phyloP scores from a whole-genome alignment of 2,888 invertebrate genomes.

The Torymus texanus region DNA sequence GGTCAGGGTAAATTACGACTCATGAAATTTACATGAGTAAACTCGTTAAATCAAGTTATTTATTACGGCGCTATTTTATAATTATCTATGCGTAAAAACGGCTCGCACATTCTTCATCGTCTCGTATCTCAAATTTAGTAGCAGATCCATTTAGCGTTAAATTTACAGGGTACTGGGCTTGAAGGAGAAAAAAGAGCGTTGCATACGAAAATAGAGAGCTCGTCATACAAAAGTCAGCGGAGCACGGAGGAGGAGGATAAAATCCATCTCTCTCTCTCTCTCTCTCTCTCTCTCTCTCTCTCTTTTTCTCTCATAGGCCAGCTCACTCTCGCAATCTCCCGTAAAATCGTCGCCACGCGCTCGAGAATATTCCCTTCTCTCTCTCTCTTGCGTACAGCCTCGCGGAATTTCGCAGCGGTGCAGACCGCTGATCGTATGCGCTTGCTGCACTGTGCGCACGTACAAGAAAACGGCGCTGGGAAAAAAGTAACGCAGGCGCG shows the following conservation, averaged over 20 bases:
- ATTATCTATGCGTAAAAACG: too few relatives aligned
- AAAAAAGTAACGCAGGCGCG: constrained; percentile 57
- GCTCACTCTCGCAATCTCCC: constrained; percentile 10
- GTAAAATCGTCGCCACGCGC: constrained; percentile 13
- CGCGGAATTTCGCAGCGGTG: constrained; percentile 25
- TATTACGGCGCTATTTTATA: too few relatives aligned
- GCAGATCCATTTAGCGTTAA: too few relatives aligned
- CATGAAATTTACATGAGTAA: too few relatives aligned
- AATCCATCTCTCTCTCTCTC: neutral
- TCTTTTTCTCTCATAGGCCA: neutral
- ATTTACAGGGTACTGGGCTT: neutral
- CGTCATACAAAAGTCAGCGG: constrained; percentile 9
- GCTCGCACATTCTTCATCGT: too few relatives aligned
- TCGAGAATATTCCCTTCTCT: neutral
- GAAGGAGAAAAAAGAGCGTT: neutral
- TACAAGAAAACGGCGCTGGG: constrained; percentile 60
- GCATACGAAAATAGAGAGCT: neutral
- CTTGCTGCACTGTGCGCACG: neutral
- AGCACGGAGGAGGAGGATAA: neutral
- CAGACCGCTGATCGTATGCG: constrained; percentile 1
- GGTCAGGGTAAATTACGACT: too few relatives aligned
- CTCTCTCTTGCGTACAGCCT: neutral
- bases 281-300: neutral
- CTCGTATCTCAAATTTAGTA: too few relatives aligned
- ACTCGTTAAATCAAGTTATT: too few relatives aligned